Percentiles rank a stretch among this genome's conserved stretches.
These are phyloP conservation scores for Burhinus bistriatus DNA, from an alignment of 2,113 vertebrate species.

Conservation along the genomic window DNA sequence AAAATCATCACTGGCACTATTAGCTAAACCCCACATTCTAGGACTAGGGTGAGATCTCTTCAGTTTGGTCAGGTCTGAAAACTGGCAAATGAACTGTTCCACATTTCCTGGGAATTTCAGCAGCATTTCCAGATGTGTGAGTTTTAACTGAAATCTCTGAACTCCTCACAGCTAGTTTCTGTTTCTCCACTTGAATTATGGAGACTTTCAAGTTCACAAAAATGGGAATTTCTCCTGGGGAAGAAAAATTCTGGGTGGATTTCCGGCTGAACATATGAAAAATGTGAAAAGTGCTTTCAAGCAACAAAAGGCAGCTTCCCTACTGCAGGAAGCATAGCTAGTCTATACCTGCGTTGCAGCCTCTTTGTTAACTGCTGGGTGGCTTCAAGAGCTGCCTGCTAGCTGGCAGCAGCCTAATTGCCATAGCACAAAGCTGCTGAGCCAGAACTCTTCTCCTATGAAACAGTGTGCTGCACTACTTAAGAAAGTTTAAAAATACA, in stretches of 20 bases:
- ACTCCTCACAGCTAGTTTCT: background rate
- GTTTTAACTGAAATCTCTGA: background rate
- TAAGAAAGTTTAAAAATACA: background rate
- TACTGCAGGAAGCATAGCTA: fast-evolving
- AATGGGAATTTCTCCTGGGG: background rate
- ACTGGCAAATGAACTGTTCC: background rate
- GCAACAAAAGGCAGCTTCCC: background rate
- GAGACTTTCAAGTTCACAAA: background rate
- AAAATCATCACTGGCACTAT: background rate
- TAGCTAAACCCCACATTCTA: background rate
- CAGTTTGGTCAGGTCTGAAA: background rate
- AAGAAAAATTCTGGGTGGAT: background rate
- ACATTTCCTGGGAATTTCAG: background rate
- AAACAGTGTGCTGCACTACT: background rate
- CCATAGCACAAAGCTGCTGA: background rate
- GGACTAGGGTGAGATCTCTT: background rate
- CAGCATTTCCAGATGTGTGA: background rate
- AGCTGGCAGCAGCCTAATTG: background rate
- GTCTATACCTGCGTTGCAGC: background rate
- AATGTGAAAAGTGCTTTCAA: background rate
- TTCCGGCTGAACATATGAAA: background rate
- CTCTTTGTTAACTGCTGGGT: background rate
- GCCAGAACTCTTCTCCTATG: background rate
- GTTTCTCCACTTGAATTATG: background rate
- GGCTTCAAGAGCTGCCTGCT: background rate